Percentiles rank a stretch among this genome's conserved stretches.
Conservation (phyloP, 2,797 vertebrate species). For the Pangasius mekongensis region DNA sequence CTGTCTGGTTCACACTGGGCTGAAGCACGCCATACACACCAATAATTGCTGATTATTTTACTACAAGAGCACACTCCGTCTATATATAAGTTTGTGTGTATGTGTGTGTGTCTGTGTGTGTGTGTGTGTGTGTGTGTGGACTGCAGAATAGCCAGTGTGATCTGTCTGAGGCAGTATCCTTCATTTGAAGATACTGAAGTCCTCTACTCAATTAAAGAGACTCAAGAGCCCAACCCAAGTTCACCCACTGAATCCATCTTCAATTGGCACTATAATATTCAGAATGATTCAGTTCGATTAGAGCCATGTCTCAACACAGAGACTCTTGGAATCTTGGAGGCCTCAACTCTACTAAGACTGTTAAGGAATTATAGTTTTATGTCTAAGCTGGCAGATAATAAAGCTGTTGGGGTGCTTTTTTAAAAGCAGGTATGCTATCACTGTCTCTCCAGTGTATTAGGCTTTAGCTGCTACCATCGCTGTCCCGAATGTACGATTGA, state of each 20-base stretch:
- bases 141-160: background rate
- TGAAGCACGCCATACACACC: background rate
- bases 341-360: background rate
- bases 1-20: background rate
- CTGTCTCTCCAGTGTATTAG: background rate
- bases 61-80: background rate
- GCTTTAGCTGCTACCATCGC: background rate
- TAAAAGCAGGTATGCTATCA: background rate
- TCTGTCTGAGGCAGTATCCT: background rate
- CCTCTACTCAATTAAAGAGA: background rate
- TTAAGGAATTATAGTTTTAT: background rate
- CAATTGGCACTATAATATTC: background rate
- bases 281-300: background rate
- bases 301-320: background rate
- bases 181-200: background rate
- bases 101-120: background rate
- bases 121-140: background rate
- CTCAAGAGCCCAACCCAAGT: background rate
- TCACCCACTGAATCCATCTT: background rate
- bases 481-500: conserved; percentile 27
- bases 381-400: background rate
- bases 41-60: background rate
- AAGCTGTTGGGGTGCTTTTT: background rate
- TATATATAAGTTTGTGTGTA: background rate
- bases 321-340: background rate